A percentile compares a stretch with the other conserved stretches of the same genome.
phyloP scores from a whole-genome alignment of 2,113 vertebrate genomes.

The Oophaga pumilio region DNA sequence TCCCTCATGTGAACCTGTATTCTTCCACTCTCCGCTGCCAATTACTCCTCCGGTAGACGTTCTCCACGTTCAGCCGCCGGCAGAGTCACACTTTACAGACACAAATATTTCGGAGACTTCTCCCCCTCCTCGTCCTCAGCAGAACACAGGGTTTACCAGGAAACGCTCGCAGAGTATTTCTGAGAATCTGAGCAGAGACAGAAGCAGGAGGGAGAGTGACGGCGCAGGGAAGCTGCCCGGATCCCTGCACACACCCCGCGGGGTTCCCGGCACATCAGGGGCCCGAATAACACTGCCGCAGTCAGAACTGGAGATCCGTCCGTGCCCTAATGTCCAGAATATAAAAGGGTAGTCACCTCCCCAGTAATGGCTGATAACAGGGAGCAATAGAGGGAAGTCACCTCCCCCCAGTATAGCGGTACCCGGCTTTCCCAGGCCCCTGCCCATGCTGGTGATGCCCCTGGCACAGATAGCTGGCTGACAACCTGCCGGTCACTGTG shows the following conservation, averaged over 20 bases:
- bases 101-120: constrained; percentile 11
- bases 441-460: no score
- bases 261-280: not conserved
- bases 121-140: constrained; percentile 5
- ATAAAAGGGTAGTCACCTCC: no score
- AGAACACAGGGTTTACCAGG: constrained; percentile 42
- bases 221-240: not conserved
- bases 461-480: no score
- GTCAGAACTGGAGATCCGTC: not conserved
- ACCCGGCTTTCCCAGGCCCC: no score
- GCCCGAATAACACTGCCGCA: not conserved
- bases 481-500: no score
- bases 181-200: constrained; percentile 39
- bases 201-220: constrained; percentile 14
- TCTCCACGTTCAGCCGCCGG: not conserved
- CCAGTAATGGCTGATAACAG: no score
- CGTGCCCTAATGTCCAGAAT: no score
- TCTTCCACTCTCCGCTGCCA: not conserved
- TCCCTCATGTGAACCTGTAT: not conserved
- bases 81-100: constrained; percentile 11
- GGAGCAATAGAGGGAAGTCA: no score
- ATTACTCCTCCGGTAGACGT: not conserved
- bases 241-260: not conserved
- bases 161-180: constrained; percentile 43
- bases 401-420: no score